phyloP scores from a whole-genome alignment of 2,113 vertebrate species.

The Ia io region DNA sequence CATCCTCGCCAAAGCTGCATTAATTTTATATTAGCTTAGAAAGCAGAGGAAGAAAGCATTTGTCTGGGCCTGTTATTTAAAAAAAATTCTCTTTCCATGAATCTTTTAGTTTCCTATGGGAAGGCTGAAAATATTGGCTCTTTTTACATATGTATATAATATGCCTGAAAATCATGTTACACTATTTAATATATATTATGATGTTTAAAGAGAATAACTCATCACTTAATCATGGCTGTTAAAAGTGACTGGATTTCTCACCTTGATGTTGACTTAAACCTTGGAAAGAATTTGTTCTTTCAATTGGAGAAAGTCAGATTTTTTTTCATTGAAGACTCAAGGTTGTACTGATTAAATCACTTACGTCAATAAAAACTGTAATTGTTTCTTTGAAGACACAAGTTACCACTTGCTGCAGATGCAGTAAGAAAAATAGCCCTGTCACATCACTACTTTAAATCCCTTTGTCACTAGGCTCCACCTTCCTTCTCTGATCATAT shows the following conservation, averaged over 20 bases:
- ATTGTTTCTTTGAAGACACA: slow-evolving; percentile 34
- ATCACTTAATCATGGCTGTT: background rate
- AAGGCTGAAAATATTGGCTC: slow-evolving; percentile 13
- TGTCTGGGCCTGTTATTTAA: background rate
- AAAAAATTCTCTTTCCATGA: background rate
- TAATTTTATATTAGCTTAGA: slow-evolving; percentile 39
- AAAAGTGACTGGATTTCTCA: background rate
- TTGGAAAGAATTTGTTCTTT: background rate
- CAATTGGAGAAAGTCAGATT: background rate
- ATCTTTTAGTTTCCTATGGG: slow-evolving; percentile 1
- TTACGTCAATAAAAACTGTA: slow-evolving; percentile 32
- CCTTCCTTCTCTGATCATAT: background rate
- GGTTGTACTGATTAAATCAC: slow-evolving; percentile 44
- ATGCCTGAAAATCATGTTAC: background rate
- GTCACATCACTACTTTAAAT: background rate
- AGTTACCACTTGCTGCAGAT: slow-evolving; percentile 20
- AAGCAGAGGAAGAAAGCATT: slow-evolving; percentile 7
- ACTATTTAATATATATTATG: background rate
- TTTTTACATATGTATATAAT: background rate
- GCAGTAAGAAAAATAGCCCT: slow-evolving; percentile 1
- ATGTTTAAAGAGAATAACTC: slow-evolving; percentile 29
- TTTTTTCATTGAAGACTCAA: slow-evolving; percentile 14
- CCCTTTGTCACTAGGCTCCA: background rate
- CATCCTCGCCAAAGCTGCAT: background rate
- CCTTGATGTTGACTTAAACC: background rate